Percentiles rank a stretch among this genome's conserved stretches.
These are phyloP conservation scores for Tragelaphus imberbis DNA, from an alignment of 2,113 vertebrate genomes.

Conservation along the genomic window DNA sequence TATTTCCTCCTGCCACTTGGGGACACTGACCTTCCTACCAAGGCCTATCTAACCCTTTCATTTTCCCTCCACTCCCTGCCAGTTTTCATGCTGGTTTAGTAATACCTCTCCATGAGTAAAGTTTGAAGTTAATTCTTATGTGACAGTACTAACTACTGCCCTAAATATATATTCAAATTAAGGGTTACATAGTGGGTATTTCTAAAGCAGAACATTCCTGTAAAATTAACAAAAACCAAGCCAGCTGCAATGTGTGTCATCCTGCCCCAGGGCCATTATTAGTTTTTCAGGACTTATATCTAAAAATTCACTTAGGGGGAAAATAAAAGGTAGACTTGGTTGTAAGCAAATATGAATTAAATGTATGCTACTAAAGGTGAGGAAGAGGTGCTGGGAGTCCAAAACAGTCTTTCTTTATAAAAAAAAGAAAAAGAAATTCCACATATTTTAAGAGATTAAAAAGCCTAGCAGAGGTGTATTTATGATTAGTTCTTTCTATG, in stretches of 20 bases:
- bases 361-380: not conserved
- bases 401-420: not conserved
- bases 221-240: slow-evolving; percentile 42
- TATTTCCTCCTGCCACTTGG: not conserved
- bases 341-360: slow-evolving; percentile 5
- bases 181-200: slow-evolving; percentile 39
- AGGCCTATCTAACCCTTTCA: not conserved
- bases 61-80: not conserved
- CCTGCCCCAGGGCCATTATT: slow-evolving; percentile 49
- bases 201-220: slow-evolving; percentile 32
- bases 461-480: not conserved
- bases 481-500: not conserved
- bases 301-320: not conserved
- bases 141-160: slow-evolving; percentile 42
- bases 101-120: slow-evolving; percentile 51
- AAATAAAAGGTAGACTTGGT: not conserved
- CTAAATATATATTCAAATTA: slow-evolving; percentile 68
- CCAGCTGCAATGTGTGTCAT: slow-evolving; percentile 37
- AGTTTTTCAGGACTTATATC: slow-evolving; percentile 26
- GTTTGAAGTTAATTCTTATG: slow-evolving; percentile 28
- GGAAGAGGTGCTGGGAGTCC: not conserved
- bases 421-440: not conserved
- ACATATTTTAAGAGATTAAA: not conserved
- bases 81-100: not conserved
- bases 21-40: not conserved